Percentiles rank a stretch among this genome's conserved stretches.
Conservation (phyloP, 2,113 vertebrate species). For the Rhabdomys dilectus region DNA sequence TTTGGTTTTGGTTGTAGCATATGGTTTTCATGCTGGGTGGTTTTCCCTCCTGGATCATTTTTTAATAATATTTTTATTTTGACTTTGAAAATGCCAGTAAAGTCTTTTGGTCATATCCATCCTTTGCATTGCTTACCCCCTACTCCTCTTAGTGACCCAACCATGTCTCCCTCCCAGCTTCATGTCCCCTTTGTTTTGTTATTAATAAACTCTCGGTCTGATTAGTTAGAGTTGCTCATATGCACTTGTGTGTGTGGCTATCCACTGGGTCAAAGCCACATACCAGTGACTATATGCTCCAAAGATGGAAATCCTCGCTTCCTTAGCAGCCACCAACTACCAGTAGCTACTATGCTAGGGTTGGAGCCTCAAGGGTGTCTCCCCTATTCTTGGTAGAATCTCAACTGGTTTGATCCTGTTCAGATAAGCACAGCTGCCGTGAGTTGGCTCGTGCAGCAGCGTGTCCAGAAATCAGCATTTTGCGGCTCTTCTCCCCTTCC, state of each 20-base stretch:
- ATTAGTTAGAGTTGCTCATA: neutral
- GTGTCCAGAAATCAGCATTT: no score
- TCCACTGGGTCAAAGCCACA: neutral
- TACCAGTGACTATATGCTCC: neutral
- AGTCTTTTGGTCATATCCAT: neutral
- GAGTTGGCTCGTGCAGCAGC: neutral
- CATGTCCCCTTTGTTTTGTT: neutral
- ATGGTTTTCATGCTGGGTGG: neutral
- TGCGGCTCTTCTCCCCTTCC: neutral
- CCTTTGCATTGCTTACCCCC: neutral
- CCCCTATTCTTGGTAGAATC: neutral
- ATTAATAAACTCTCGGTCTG: neutral
- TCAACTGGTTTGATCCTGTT: neutral
- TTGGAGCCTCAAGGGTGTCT: neutral
- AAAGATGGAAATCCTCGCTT: no score
- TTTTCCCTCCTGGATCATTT: neutral
- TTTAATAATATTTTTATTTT: neutral
- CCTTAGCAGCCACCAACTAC: neutral
- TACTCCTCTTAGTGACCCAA: neutral
- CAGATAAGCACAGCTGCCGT: neutral
- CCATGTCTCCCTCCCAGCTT: neutral
- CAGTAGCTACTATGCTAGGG: neutral
- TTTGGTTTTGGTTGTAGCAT: neutral
- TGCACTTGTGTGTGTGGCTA: neutral
- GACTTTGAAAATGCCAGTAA: neutral